A percentile compares a stretch with the other conserved stretches of the same genome.
Evolutionary conservation across 2,113 vertebrate species (phyloP).

Genomic region (Cryptomyrus ogoouensis): DNA sequence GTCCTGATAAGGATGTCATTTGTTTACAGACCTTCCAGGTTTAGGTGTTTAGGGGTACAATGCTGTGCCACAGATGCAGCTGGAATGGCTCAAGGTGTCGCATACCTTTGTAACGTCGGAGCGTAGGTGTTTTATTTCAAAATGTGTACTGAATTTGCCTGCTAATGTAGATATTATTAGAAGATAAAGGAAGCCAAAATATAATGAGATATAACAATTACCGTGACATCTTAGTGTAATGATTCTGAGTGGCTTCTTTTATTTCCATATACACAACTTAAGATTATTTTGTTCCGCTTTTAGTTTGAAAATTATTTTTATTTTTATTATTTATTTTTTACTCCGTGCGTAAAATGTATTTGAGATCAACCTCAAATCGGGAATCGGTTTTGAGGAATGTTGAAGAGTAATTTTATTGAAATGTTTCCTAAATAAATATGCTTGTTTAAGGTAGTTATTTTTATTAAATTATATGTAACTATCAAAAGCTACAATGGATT

Average conservation of each 20-base stretch:
- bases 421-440: conserved; percentile 51
- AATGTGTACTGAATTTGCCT: conserved; percentile 81
- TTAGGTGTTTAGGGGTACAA: conserved; percentile 69
- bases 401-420: conserved; percentile 59
- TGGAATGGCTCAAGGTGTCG: conserved; percentile 59
- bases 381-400: conserved; percentile 49
- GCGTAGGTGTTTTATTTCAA: conserved; percentile 74
- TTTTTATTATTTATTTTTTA: conserved; percentile 33
- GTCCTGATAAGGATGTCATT: conserved; percentile 99
- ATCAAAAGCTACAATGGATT: conserved; percentile 55
- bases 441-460: conserved; percentile 54
- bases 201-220: conserved; percentile 62
- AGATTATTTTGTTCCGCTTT: conserved; percentile 52
- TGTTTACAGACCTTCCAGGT: conserved; percentile 97
- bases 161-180: conserved; percentile 83
- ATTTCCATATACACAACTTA: conserved; percentile 62
- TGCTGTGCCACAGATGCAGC: conserved; percentile 64
- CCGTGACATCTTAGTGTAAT: conserved; percentile 77
- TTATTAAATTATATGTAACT: conserved; percentile 46
- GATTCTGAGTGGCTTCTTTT: conserved; percentile 69
- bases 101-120: conserved; percentile 60
- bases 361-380: conserved; percentile 52
- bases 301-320: conserved; percentile 42
- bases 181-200: conserved; percentile 82
- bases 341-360: conserved; percentile 58